A percentile compares a stretch with the other conserved stretches of the same genome.
Conservation (phyloP, 2,888 invertebrate species). For the Chloroclysta siterata region DNA sequence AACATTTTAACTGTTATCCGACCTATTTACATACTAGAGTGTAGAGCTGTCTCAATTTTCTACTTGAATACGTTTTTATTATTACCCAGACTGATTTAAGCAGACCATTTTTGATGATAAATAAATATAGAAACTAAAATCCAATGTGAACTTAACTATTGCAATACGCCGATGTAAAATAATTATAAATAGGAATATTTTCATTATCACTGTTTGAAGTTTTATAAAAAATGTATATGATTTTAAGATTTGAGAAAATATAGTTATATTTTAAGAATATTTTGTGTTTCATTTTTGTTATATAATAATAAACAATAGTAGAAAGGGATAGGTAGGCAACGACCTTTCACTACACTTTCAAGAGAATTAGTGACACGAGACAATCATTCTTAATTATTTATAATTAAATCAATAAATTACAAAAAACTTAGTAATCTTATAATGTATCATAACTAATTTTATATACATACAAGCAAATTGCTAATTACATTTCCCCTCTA, state of each 20-base stretch:
- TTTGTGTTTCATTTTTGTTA: conserved; percentile 12
- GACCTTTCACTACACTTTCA: not conserved
- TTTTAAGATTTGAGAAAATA: conserved; percentile 37
- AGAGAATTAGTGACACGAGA: no score
- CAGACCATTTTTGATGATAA: conserved; percentile 3
- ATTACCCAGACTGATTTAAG: no score
- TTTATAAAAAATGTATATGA: conserved; percentile 27
- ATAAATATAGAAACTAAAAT: not conserved
- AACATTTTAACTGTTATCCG: no score
- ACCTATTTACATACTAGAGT: no score
- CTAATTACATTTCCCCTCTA: not conserved
- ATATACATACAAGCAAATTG: conserved; percentile 12
- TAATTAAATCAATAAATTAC: conserved; percentile 15
- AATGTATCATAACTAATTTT: conserved; percentile 15
- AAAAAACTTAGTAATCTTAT: conserved; percentile 13
- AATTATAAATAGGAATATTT: conserved; percentile 9
- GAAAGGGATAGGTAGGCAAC: not conserved
- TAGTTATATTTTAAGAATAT: conserved; percentile 33
- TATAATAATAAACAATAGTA: not conserved
- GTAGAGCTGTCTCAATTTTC: no score
- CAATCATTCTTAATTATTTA: not conserved
- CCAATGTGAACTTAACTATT: conserved; percentile 2
- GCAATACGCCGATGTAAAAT: conserved; percentile 17
- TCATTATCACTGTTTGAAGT: conserved; percentile 22
- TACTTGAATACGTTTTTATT: no score